Base-by-base conservation (phyloP, 2,888 invertebrate species). In the Trichogramma evanescens region DNA sequence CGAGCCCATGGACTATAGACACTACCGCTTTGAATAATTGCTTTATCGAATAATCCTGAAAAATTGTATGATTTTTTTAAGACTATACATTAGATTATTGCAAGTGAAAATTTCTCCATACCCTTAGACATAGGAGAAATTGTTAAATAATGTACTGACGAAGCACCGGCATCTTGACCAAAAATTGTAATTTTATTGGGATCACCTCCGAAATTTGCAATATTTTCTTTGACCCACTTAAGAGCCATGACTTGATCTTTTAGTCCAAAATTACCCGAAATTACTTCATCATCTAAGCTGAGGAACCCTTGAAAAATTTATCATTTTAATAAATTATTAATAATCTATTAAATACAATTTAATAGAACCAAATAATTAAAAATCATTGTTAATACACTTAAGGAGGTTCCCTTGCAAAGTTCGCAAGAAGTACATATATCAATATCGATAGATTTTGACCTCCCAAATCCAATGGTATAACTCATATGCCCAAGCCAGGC, bases 1-100 rank as follows among this genome's bases (percentile, higher is more conserved):
- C 2, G 13, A 5, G 69, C 65, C 71, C 70, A 72, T 1, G 69
- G 68, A 65, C 70, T 71, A 1, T 61, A 4, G 0, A 56, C 60
- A 0, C 62, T 66, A 5, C 73, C 74, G 54, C 75, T 74, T 58
- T 74, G 74, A 0, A 61, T 6, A 54, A 74, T 74, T 1, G 68
- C 73, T 59, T 73, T 74, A 56, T 75, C 72, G 56, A 71, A 74
- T 51, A 75, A 65, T 44, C 74, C 75, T 75, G 54, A 10, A 45
- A 45, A 26, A 13, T 6, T 8, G 45, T 26, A 26, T 26, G 26
- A 26, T 26, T 26, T 26, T 26, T 26, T 26, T 2, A 26, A 26
- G 26, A 6, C 3, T 51, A 39, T 51, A 40, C 43, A 40, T 53
- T 43, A 26, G 26, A 26, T 26, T 2, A 26, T 26, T 2, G 9